Evolutionary conservation across 2,888 invertebrate genomes (phyloP), one percentile per base, ranked within the genome.

Genomic region (Argynnis bischoffii): DNA sequence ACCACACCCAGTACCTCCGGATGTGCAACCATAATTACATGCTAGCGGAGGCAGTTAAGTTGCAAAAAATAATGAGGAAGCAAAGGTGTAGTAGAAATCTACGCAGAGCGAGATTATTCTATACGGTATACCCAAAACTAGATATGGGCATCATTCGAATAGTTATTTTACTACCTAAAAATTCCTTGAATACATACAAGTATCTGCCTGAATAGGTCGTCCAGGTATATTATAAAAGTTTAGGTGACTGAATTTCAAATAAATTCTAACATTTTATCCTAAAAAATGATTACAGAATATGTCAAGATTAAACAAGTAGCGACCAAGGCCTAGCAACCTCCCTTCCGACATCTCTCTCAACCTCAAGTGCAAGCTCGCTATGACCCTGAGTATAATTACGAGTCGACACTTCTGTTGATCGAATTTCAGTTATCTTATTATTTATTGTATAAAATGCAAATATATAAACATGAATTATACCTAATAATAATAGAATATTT

Each of bases 381-480:
- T 65, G 68, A 59, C 63, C 70, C 51, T 60, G 68, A 54, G 59
- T 60, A 68, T 70, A 70, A 65, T 70, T 70, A 70, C 50, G 63
- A 68, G 63, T 56, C 65, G 51, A 48, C 61, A 65, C 55, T 55
- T 56, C 64, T 67, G 54, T 26, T 63, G 53, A 70, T 68, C 65
- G 63, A 70, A 65, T 63, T 70, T 65, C 46, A 61, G 61, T 11
- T 41, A 21, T 46, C 31, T 57, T 48, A 16, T 69, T 26, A 53
- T 56, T 53, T 64, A 1, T 63, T 35, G 41, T 11, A 51, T 18
- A 15, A 18, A 31, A 63, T 41, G 26, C 5, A 63, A 18, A 16
- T 18, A 57, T 21, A 46, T 15, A 15, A 46, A 46, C 6, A 18
- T 14, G 26, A 26, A 26, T 26, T 26, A 26, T 26, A 26, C 4